A percentile compares a stretch with the other conserved stretches of the same genome.
phyloP scores from a whole-genome alignment of 2,113 vertebrate genomes.

The Todiramphus chloris region DNA sequence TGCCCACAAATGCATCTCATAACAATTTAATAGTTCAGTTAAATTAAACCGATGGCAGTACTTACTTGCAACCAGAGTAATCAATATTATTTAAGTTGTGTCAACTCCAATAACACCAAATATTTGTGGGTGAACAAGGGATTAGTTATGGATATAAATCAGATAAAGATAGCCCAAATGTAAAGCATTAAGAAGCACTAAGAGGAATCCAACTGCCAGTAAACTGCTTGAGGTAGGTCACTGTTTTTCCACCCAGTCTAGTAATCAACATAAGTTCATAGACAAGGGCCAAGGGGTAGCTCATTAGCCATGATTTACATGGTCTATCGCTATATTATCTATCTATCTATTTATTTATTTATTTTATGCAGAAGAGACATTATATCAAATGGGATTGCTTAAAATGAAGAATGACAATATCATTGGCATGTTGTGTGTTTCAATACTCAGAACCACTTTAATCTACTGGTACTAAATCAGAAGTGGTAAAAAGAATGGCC shows the following conservation, averaged over 20 bases:
- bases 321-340: neutral
- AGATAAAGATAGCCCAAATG: neutral
- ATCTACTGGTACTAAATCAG: neutral
- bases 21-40: slow-evolving; percentile 66
- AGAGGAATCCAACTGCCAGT: neutral
- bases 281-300: neutral
- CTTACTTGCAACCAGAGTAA: slow-evolving; percentile 55
- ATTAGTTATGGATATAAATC: slow-evolving; percentile 40
- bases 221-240: slow-evolving; percentile 11
- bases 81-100: slow-evolving; percentile 61
- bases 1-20: slow-evolving; percentile 44
- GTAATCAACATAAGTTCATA: neutral
- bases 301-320: slow-evolving; percentile 50
- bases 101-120: slow-evolving; percentile 49
- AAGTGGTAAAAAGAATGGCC: neutral
- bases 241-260: neutral
- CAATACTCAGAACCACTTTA: neutral
- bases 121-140: slow-evolving; percentile 41
- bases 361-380: neutral
- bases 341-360: neutral
- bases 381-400: neutral
- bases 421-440: neutral
- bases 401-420: slow-evolving; percentile 30
- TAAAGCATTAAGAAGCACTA: slow-evolving; percentile 1
- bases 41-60: slow-evolving; percentile 64